phyloP scores from a whole-genome alignment of 2,888 invertebrate species.

The Synanthedon andrenaeformis region DNA sequence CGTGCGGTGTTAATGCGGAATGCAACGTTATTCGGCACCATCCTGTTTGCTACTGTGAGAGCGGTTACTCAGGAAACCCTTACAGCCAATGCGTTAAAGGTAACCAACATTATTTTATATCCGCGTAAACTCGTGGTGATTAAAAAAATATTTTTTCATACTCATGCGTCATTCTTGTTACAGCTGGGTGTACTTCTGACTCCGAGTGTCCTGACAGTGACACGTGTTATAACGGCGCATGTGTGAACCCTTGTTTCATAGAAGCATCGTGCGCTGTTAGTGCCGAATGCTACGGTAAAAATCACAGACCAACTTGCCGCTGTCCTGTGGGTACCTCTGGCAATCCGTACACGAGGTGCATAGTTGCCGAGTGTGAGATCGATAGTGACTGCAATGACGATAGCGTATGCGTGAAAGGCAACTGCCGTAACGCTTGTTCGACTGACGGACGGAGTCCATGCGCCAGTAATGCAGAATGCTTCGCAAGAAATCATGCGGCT shows the following conservation, averaged over 20 bases:
- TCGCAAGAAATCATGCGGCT: slow-evolving; percentile 82
- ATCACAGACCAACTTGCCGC: slow-evolving; percentile 83
- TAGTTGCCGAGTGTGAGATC: slow-evolving; percentile 81
- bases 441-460: slow-evolving; percentile 76
- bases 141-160: neutral
- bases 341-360: slow-evolving; percentile 83
- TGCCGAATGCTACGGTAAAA: slow-evolving; percentile 85
- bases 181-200: slow-evolving; percentile 86
- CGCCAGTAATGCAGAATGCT: slow-evolving; percentile 86
- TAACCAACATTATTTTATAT: slow-evolving; percentile 26
- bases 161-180: slow-evolving; percentile 17
- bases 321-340: slow-evolving; percentile 83
- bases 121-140: neutral
- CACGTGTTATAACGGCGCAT: slow-evolving; percentile 85
- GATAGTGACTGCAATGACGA: slow-evolving; percentile 84
- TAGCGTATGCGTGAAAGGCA: slow-evolving; percentile 77
- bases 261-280: slow-evolving; percentile 86
- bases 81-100: slow-evolving; percentile 83
- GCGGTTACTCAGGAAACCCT: slow-evolving; percentile 88
- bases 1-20: slow-evolving; percentile 85
- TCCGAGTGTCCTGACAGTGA: slow-evolving; percentile 83
- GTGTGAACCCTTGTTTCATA: slow-evolving; percentile 83
- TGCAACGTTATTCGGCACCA: slow-evolving; percentile 87
- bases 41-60: slow-evolving; percentile 85
- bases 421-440: slow-evolving; percentile 85